Evolutionary conservation across 2,113 vertebrate genomes (phyloP), one percentile per base, ranked within the genome.

Genomic region (Centropristis striata): DNA sequence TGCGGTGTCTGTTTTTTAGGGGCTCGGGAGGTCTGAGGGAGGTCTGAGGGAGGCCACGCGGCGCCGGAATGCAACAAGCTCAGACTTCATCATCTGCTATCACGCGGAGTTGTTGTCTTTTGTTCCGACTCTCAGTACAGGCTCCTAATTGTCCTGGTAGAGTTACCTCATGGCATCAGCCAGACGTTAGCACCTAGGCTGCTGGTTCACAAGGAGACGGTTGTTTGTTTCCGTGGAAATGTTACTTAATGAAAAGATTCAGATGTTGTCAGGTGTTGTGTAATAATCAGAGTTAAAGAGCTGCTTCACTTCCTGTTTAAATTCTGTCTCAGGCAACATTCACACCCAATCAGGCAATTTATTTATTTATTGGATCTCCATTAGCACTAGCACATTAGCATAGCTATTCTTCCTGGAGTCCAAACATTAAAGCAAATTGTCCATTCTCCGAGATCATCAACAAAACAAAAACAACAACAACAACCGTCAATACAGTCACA

Each of bases 91-190:
- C 25, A 8, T 47, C 66, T 44, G 60, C 14, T 18, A 1, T 76
- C 51, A 75, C 1, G n/a, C 1, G 55, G 54, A 55, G 53, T 63
- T 73, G 60, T 60, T 71, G 68, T 51, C 32, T 69, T 55, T 61
- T 70, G 51, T 32, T 74, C 6, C 28, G 36, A 51, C 37, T 61
- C 21, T 68, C 27, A 50, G 5, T 14, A 13, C 20, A 78, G 13
- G 4, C n/a, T 20, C 14, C n/a, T 32, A 21, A 68, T 49, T 61
- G 47, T 71, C 54, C 28, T 8, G 0, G 18, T 18, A 11, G 14
- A 39, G n/a, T 60, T 39, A 14, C 4, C 3, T 21, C 63, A 8
- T 16, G 47, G 67, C 23, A 14, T 28, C 13, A 10, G 16, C 23
- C 27, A 32, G 23, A 23, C 12, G 12, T n/a, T 13, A 36, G 8